phyloP scores from a whole-genome alignment of 2,888 invertebrate genomes.

The Drosophila pegasa region DNA sequence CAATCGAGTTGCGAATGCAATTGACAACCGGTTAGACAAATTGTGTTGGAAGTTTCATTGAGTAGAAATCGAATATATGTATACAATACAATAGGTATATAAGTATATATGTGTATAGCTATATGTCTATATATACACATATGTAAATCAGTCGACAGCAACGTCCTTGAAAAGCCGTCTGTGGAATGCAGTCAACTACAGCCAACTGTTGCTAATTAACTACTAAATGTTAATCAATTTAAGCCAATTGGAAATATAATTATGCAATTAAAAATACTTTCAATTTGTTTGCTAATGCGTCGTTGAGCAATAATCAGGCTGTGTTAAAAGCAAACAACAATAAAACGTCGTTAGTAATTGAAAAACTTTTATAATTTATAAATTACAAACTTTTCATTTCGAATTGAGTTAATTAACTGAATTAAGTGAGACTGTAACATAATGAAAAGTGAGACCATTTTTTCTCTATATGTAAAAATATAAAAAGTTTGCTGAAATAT shows the following conservation, averaged over 20 bases:
- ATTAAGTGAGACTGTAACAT: not conserved
- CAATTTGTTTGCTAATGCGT: constrained; percentile 2
- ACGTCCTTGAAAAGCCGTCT: constrained; percentile 47
- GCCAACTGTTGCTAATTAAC: constrained; percentile 15
- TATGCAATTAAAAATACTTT: constrained; percentile 4
- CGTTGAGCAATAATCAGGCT: not conserved
- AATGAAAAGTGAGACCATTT: not conserved
- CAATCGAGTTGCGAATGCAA: constrained; percentile 38
- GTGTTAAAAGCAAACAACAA: not conserved
- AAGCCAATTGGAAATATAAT: constrained; percentile 15
- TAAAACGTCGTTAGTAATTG: not conserved
- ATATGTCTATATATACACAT: not conserved
- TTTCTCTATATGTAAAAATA: too few relatives aligned
- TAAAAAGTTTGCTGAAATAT: too few relatives aligned
- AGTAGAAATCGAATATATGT: too few relatives aligned
- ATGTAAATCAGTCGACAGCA: constrained; percentile 4
- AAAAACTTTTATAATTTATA: not conserved
- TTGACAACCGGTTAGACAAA: constrained; percentile 45
- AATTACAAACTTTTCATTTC: not conserved
- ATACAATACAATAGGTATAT: not conserved
- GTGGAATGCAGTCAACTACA: constrained; percentile 38
- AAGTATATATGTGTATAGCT: not conserved
- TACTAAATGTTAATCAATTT: constrained; percentile 29
- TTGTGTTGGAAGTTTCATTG: too few relatives aligned
- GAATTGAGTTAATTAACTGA: not conserved